Conservation (phyloP, 2,888 invertebrate species). For the Arge pagana region DNA sequence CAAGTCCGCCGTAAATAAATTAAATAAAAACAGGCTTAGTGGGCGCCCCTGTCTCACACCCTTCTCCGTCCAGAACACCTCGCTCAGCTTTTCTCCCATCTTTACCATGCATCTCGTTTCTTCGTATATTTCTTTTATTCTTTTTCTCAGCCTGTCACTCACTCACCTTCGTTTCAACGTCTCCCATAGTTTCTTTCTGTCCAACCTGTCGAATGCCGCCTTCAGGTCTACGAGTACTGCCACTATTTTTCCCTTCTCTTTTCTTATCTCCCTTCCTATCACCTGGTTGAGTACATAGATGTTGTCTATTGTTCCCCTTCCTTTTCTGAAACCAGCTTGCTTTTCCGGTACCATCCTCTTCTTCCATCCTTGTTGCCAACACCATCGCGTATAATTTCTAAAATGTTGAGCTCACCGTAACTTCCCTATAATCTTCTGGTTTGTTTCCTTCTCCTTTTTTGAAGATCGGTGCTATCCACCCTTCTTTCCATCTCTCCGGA, state of each 20-base stretch:
- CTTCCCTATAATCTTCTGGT: conserved; percentile 23
- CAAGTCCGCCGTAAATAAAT: conserved; percentile 16
- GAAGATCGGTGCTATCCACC: conserved; percentile 12
- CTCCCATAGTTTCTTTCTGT: conserved; percentile 19
- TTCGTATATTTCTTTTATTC: conserved; percentile 7
- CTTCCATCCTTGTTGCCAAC: conserved; percentile 9
- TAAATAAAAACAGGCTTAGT: conserved; percentile 25
- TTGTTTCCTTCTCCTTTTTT: conserved; percentile 13
- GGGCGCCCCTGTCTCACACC: conserved; percentile 30
- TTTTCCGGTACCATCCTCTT: conserved; percentile 9
- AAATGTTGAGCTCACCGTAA: conserved; percentile 15
- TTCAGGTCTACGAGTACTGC: conserved; percentile 22
- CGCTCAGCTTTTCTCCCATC: conserved; percentile 8
- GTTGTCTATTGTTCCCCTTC: conserved; percentile 23
- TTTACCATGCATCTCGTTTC: conserved; percentile 22
- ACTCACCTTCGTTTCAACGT: conserved; percentile 15
- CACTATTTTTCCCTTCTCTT: conserved; percentile 21
- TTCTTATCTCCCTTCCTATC: conserved; percentile 12
- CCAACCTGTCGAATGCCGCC: conserved; percentile 28
- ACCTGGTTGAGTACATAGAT: conserved; percentile 22
- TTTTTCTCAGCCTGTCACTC: neutral
- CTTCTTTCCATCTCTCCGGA: conserved; percentile 17
- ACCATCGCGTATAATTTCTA: conserved; percentile 23
- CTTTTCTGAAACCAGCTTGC: conserved; percentile 26
- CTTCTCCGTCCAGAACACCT: conserved; percentile 18